Percentiles rank a stretch among this genome's conserved stretches.
phyloP scores from a whole-genome alignment of 2,888 invertebrate species.

The Ornithoptera alexandrae region DNA sequence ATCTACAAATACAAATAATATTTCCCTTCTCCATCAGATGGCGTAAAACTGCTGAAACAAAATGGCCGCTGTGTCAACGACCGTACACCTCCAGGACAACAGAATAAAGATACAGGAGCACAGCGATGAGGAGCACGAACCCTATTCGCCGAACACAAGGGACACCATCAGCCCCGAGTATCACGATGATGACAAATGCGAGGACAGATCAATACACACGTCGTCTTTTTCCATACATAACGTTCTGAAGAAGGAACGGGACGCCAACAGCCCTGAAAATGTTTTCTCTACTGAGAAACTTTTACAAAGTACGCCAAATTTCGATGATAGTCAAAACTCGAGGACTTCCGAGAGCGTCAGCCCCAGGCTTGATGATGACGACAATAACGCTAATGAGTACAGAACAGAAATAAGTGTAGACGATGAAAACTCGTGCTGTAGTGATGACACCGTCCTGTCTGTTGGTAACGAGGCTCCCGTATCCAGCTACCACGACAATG shows the following conservation, averaged over 20 bases:
- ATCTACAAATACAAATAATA: neutral
- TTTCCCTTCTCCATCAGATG: conserved; percentile 55
- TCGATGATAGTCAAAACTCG: conserved; percentile 52
- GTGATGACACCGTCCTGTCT: conserved; percentile 89
- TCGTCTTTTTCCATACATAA: conserved; percentile 76
- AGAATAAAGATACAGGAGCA: conserved; percentile 69
- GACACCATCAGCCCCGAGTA: conserved; percentile 68
- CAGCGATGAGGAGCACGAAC: conserved; percentile 66
- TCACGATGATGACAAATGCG: conserved; percentile 63
- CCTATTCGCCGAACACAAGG: conserved; percentile 67
- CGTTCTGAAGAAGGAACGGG: conserved; percentile 73
- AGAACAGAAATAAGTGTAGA: conserved; percentile 72
- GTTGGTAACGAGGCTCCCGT: conserved; percentile 88
- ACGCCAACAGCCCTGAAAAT: conserved; percentile 69
- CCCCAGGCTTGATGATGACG: conserved; percentile 60
- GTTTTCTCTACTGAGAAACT: conserved; percentile 75
- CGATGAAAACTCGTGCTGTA: conserved; percentile 82
- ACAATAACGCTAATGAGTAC: conserved; percentile 46
- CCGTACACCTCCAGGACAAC: conserved; percentile 62
- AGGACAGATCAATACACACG: conserved; percentile 56
- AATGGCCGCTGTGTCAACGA: conserved; percentile 75
- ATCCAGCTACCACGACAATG: conserved; percentile 50
- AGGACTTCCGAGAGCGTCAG: conserved; percentile 59
- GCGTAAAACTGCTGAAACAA: conserved; percentile 53
- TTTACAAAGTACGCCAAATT: conserved; percentile 69